Evolutionary conservation across 1,140 invertebrate genomes (phyloP).

Genomic region (Penaeus indicus): DNA sequence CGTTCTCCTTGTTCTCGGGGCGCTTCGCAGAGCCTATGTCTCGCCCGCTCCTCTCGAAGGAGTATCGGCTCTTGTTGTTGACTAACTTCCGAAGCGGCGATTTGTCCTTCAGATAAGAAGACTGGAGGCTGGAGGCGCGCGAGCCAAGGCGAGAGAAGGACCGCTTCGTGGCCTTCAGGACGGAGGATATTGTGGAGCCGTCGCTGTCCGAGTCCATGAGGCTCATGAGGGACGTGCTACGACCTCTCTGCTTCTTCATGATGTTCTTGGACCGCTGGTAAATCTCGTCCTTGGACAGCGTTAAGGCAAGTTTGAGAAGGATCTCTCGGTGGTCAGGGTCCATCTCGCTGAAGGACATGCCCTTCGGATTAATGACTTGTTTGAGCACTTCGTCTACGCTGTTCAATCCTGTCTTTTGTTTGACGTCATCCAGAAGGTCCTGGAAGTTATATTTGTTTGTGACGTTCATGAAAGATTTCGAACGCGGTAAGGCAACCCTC

Average conservation of each 20-base stretch:
- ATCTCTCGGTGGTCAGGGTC: slow-evolving; percentile 93
- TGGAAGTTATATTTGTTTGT: slow-evolving; percentile 66
- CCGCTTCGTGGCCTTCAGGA: slow-evolving; percentile 67
- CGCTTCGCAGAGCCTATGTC: background rate
- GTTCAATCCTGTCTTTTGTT: slow-evolving; percentile 81
- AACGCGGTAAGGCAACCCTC: slow-evolving; percentile 59
- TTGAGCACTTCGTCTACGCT: slow-evolving; percentile 89
- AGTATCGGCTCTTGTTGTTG: slow-evolving; percentile 43
- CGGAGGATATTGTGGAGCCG: slow-evolving; percentile 75
- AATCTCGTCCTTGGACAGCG: slow-evolving; percentile 89
- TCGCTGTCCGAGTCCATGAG: slow-evolving; percentile 72
- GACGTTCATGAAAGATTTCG: slow-evolving; percentile 63
- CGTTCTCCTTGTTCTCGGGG: slow-evolving; percentile 28
- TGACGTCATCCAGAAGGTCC: slow-evolving; percentile 67
- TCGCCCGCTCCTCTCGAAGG: slow-evolving; percentile 12
- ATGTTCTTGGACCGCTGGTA: slow-evolving; percentile 90
- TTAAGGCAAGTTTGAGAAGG: slow-evolving; percentile 85
- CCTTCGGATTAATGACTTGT: slow-evolving; percentile 88
- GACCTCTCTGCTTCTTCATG: slow-evolving; percentile 80
- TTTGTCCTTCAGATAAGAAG: slow-evolving; percentile 63
- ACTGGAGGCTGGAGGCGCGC: slow-evolving; percentile 63
- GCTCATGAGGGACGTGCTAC: slow-evolving; percentile 59
- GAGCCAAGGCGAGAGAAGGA: slow-evolving; percentile 67
- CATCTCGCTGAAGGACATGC: slow-evolving; percentile 92
- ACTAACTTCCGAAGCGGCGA: slow-evolving; percentile 60